These are phyloP conservation scores for Sciurus niger DNA, from an alignment of 2,113 vertebrate genomes.

Conservation along the genomic window DNA sequence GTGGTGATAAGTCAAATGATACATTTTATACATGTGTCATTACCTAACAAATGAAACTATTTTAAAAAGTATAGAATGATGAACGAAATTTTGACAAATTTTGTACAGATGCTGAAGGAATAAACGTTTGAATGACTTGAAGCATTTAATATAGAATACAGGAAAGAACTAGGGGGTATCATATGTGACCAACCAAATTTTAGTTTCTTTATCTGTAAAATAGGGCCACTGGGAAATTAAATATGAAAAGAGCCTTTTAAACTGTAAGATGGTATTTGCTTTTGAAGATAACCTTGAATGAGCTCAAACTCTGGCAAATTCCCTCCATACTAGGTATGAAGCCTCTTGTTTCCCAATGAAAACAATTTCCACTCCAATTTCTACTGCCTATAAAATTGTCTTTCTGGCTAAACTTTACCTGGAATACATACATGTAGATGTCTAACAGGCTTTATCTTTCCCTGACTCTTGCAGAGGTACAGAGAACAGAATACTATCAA, in stretches of 20 bases:
- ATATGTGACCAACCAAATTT: background rate
- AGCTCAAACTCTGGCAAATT: background rate
- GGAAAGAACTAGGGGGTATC: background rate
- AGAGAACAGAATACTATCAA: background rate
- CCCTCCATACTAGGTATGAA: background rate
- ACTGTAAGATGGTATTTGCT: background rate
- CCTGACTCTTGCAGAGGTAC: background rate
- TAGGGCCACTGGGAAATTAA: background rate
- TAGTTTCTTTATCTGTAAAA: background rate
- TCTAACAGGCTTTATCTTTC: background rate
- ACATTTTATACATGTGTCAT: background rate
- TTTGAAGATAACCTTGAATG: background rate
- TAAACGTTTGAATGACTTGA: background rate
- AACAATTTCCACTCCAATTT: background rate
- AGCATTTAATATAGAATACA: background rate
- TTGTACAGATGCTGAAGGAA: background rate
- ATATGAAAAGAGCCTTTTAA: background rate
- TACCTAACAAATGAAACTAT: background rate
- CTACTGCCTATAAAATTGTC: background rate
- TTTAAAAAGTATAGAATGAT: background rate
- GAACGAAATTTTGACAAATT: slow-evolving; percentile 11
- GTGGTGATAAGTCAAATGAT: background rate
- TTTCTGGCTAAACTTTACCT: background rate
- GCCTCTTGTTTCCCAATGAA: background rate
- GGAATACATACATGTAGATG: background rate